Percentiles rank a stretch among this genome's conserved stretches.
Conservation (phyloP, 2,113 vertebrate genomes). For the Trematocara zebra region DNA sequence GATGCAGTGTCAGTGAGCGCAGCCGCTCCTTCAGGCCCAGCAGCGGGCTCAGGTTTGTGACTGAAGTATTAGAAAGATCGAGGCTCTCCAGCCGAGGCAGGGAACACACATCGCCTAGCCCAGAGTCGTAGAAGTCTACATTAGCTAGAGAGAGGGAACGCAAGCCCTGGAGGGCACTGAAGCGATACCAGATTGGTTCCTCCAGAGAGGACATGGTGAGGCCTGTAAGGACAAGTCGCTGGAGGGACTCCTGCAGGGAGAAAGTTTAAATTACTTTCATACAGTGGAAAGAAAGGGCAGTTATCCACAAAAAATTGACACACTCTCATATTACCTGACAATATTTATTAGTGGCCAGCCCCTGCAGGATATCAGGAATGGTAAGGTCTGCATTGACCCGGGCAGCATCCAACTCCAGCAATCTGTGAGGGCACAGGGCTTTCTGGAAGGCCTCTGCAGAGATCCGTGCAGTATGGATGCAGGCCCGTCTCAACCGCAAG, state of each 20-base stretch:
- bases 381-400: conserved; percentile 96
- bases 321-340: conserved; percentile 49
- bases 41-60: conserved; percentile 91
- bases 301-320: background rate
- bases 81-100: conserved; percentile 92
- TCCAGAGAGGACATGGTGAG: conserved; percentile 94
- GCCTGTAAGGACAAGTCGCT: conserved; percentile 90
- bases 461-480: conserved; percentile 92
- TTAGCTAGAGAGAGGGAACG: conserved; percentile 90
- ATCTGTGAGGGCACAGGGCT: conserved; percentile 89
- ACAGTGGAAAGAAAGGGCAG: accelerated
- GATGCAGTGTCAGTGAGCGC: conserved; percentile 94
- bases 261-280: background rate
- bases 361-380: conserved; percentile 92
- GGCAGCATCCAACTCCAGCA: conserved; percentile 91
- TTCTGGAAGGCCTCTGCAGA: conserved; percentile 93
- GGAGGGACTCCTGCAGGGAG: conserved; percentile 82
- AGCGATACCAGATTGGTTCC: conserved; percentile 85
- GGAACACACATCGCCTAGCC: conserved; percentile 86
- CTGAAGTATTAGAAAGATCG: conserved; percentile 96
- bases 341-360: conserved; percentile 90
- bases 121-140: conserved; percentile 94
- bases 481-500: conserved; percentile 89
- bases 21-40: conserved; percentile 86
- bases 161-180: conserved; percentile 84